phyloP scores from a whole-genome alignment of 2,797 vertebrate genomes.

The Hapalemur alaotrensis region DNA sequence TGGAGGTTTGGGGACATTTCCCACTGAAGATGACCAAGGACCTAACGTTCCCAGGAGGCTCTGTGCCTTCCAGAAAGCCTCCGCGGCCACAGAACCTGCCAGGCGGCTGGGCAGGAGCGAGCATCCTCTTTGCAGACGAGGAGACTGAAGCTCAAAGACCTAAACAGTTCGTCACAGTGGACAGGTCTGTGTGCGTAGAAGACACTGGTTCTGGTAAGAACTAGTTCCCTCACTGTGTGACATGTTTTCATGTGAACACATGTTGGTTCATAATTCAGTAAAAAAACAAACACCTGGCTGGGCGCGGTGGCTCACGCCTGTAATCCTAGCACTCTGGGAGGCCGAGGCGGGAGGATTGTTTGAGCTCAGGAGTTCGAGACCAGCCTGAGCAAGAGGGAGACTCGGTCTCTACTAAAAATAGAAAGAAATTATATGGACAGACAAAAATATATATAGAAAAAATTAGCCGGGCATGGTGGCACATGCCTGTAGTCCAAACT shows the following conservation, averaged over 20 bases:
- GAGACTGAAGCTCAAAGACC: not conserved
- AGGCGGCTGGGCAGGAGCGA: not conserved
- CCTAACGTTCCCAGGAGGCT: not conserved
- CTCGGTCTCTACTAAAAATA: no score
- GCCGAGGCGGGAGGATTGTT: no score
- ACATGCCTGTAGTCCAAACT: no score
- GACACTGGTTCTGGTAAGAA: not conserved
- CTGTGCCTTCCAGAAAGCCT: not conserved
- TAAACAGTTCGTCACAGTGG: not conserved
- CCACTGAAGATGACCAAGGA: not conserved
- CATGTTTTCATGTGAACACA: not conserved
- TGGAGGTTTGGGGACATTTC: not conserved
- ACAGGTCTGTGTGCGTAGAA: not conserved
- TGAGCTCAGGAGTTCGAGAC: no score
- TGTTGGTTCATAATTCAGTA: not conserved
- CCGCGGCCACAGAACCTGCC: accelerated
- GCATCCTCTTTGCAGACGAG: accelerated
- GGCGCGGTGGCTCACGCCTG: no score
- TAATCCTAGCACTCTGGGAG: no score
- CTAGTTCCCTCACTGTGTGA: not conserved
- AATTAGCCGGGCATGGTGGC: no score
- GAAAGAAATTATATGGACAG: no score
- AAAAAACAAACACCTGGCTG: not conserved
- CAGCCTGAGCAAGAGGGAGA: no score
- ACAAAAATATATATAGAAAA: no score